Evolutionary conservation across 2,113 vertebrate species (phyloP), one percentile per base, ranked within the genome.

Genomic region (Bucco capensis): DNA sequence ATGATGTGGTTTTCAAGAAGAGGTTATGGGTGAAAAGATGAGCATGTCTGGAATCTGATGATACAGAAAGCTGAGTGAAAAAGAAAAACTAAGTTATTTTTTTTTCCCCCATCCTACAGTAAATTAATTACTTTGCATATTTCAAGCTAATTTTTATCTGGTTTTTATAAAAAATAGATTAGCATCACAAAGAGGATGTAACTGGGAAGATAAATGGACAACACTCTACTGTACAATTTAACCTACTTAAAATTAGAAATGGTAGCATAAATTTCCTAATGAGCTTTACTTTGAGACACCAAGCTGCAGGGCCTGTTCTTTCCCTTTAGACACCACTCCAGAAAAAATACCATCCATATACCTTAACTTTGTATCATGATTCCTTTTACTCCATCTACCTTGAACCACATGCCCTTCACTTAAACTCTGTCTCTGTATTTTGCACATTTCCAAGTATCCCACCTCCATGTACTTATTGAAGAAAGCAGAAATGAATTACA

Each of bases 51-150:
- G 93, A 44, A 49, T 84, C 75, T 0, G 92, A 69, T 2, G 88
- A 88, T 53, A 93, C 96, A 35, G 97, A 86, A 57, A 97, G 94
- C 97, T 98, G 82, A 75, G 54, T 21, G 51, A 69, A 77, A 80
- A 92, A 57, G 6, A 22, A 81, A 69, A 66, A 17, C 4, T 7
- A 57, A 14, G 3, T 74, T 74, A 6, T 30, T 47, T 71, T 77
- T 86, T 30, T 50, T 65, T 78, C 83, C 18, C 46, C 42, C 22
- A n/a, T 47, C 3, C 21, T 61, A 66, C 13, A 65, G 49, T 23
- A 54, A 22, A 19, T 44, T 61, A 69, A 60, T 54, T 3, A 40
- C 31, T 47, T 67, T 14, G 16, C 19, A 10, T 38, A 51, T 64
- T 62, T 28, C 18, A 42, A 25, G 23, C 6, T 51, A 51, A n/a